Conservation (phyloP, 2,113 vertebrate species). For the Eonycteris spelaea region DNA sequence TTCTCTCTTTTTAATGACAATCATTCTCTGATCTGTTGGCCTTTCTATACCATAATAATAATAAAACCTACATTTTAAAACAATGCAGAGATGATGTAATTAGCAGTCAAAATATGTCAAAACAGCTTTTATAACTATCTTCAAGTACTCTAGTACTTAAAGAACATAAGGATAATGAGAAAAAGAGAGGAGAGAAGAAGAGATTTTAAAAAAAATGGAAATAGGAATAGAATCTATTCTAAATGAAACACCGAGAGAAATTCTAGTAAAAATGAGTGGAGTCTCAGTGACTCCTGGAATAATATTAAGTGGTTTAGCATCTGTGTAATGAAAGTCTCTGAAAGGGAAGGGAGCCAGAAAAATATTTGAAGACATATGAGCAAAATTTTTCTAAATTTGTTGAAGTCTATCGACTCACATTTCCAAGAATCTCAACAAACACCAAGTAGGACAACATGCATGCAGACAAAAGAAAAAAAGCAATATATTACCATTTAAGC, state of each 20-base stretch:
- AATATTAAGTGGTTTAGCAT: not conserved
- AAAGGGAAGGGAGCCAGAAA: not conserved
- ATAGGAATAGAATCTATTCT: not conserved
- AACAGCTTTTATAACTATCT: not conserved
- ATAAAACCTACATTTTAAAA: not conserved
- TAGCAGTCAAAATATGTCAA: not conserved
- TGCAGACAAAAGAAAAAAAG: not conserved
- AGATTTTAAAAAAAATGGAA: not conserved
- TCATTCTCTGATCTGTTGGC: not conserved
- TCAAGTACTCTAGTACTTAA: not conserved
- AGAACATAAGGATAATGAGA: not conserved
- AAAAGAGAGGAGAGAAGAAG: not conserved
- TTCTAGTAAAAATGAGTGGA: not conserved
- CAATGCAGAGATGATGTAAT: not conserved
- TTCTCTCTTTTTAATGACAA: not conserved
- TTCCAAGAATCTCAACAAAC: not conserved
- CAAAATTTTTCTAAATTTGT: not conserved
- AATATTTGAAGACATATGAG: not conserved
- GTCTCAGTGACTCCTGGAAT: not conserved
- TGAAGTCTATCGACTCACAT: not conserved
- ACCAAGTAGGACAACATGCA: not conserved
- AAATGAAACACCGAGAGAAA: not conserved
- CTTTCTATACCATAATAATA: not conserved
- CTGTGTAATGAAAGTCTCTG: not conserved
- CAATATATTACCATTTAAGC: not conserved